Conservation (phyloP, 2,888 invertebrate genomes). For the Himalopsyche tibetana region DNA sequence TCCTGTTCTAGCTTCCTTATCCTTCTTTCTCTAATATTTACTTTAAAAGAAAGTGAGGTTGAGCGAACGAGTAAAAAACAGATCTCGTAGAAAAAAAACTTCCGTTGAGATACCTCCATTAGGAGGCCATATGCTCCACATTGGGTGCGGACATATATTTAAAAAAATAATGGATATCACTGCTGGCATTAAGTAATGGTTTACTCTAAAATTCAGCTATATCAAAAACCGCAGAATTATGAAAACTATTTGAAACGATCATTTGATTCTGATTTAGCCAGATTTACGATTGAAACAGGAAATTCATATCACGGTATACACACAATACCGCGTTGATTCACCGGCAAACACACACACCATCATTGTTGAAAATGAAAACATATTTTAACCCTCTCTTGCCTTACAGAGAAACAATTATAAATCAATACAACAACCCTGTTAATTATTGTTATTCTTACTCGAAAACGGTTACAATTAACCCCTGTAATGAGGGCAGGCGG, state of each 20-base stretch:
- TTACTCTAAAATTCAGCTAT: neutral
- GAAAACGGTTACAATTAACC: neutral
- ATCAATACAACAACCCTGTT: constrained; percentile 1
- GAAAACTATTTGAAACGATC: neutral
- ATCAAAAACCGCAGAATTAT: neutral
- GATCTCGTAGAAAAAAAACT: too few species aligned
- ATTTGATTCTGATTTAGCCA: neutral
- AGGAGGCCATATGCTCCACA: too few species aligned
- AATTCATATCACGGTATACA: neutral
- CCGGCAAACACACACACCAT: neutral
- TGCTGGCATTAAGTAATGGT: neutral
- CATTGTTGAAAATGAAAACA: neutral
- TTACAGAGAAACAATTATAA: neutral
- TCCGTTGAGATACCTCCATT: too few species aligned
- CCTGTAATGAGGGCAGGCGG: neutral
- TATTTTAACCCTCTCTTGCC: neutral
- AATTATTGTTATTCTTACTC: neutral
- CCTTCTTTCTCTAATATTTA: too few species aligned
- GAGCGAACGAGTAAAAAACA: too few species aligned
- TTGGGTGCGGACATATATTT: too few species aligned
- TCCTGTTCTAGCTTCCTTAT: too few species aligned
- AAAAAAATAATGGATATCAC: too few species aligned
- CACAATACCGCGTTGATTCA: neutral
- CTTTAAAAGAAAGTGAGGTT: too few species aligned
- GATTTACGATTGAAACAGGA: neutral